These are phyloP conservation scores for Neoniphon sammara DNA, from an alignment of 2,797 vertebrate genomes.

Conservation along the genomic window DNA sequence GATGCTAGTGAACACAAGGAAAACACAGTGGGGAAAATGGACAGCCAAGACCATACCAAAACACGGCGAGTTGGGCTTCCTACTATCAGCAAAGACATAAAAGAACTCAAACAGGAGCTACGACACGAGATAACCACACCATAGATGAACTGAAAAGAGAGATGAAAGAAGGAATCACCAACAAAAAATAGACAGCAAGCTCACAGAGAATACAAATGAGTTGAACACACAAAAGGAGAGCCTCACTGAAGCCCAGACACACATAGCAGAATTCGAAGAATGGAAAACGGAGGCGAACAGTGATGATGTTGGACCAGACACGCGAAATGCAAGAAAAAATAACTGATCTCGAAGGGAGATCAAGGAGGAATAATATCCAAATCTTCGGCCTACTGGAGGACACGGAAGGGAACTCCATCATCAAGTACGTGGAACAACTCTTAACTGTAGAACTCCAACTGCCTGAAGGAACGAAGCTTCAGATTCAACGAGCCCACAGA, in stretches of 20 bases:
- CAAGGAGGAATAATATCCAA: neutral
- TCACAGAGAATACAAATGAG: slow-evolving; percentile 10
- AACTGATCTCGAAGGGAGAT: no score
- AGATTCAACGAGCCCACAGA: neutral
- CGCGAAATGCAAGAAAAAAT: neutral
- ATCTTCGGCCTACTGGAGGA: slow-evolving; percentile 1
- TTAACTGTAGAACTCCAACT: neutral
- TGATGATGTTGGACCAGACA: neutral
- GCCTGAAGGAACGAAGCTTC: neutral
- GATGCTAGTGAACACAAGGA: slow-evolving; percentile 1
- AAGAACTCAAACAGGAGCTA: slow-evolving; percentile 11
- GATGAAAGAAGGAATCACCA: slow-evolving; percentile 10
- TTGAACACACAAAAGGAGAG: slow-evolving; percentile 1
- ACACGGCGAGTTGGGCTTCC: neutral
- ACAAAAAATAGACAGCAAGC: slow-evolving; percentile 4
- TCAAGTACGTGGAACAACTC: neutral
- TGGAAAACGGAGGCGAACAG: neutral
- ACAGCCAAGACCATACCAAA: no score
- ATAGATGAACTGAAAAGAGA: slow-evolving; percentile 6
- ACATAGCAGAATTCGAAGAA: neutral
- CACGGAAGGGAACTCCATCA: neutral
- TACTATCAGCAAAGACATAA: neutral
- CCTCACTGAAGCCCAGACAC: neutral
- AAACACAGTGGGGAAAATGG: neutral
- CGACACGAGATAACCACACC: neutral